phyloP scores from a whole-genome alignment of 2,888 invertebrate genomes.

The Trichacis sp. region DNA sequence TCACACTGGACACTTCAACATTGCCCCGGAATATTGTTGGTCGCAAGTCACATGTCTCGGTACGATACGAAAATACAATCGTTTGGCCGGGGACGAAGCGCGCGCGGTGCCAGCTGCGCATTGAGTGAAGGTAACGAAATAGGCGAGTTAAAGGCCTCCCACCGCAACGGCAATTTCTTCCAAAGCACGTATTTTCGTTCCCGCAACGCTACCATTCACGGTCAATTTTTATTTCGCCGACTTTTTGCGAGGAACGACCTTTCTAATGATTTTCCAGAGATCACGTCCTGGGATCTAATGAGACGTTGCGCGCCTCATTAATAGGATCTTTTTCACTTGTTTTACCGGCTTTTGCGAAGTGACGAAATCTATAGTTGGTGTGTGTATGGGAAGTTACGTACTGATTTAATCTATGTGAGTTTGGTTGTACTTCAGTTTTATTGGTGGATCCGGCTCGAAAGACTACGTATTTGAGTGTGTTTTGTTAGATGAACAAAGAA shows the following conservation, averaged over 20 bases:
- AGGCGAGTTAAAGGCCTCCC: conserved; percentile 33
- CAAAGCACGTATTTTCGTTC: conserved; percentile 32
- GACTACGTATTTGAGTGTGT: too few species aligned
- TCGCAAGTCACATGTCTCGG: too few species aligned
- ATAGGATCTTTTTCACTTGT: background rate
- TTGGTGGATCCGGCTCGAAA: too few species aligned
- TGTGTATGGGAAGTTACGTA: too few species aligned
- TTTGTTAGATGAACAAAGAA: too few species aligned
- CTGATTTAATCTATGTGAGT: too few species aligned
- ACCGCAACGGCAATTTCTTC: conserved; percentile 37
- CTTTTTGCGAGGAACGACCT: background rate
- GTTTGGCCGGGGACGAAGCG: conserved; percentile 39
- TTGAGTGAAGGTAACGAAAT: conserved; percentile 49
- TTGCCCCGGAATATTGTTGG: too few species aligned
- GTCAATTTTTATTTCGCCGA: conserved; percentile 17
- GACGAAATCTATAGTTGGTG: background rate
- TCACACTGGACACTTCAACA: too few species aligned
- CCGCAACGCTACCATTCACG: conserved; percentile 7
- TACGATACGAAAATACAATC: too few species aligned
- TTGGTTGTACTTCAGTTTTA: too few species aligned
- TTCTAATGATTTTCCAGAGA: background rate
- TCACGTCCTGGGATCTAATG: conserved; percentile 12
- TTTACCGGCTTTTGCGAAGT: background rate
- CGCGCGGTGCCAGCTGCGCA: conserved; percentile 45
- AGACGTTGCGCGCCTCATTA: conserved; percentile 17